A percentile compares a stretch with the other conserved stretches of the same genome.
Conservation (phyloP, 2,888 invertebrate genomes). For the Hymenopus coronatus region DNA sequence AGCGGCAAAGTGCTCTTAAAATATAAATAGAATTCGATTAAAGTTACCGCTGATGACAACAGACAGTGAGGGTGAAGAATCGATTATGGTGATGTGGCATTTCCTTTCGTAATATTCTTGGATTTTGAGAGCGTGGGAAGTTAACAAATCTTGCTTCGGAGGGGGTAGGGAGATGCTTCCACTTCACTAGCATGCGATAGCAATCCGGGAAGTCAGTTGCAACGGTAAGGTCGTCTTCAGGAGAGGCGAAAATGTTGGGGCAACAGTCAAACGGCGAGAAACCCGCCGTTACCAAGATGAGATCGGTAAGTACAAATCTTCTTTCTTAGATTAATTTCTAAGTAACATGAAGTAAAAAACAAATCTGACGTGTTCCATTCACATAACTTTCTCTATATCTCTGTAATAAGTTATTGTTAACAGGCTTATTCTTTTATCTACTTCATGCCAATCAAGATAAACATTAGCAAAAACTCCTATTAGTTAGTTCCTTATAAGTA, state of each 20-base stretch:
- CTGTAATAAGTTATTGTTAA: too few relatives aligned
- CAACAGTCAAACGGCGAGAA: not conserved
- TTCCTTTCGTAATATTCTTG: not conserved
- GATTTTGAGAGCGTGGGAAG: not conserved
- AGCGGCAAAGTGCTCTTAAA: not conserved
- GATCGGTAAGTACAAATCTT: not conserved
- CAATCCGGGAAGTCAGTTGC: not conserved
- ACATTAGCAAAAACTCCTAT: too few relatives aligned
- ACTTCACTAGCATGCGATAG: not conserved
- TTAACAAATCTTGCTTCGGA: not conserved
- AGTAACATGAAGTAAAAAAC: too few relatives aligned
- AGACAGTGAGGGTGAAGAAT: not conserved
- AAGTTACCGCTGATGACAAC: not conserved
- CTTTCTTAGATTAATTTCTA: too few relatives aligned
- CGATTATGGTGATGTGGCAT: not conserved
- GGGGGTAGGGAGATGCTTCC: not conserved
- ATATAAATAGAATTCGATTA: not conserved
- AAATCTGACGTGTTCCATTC: too few relatives aligned
- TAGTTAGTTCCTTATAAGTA: too few relatives aligned
- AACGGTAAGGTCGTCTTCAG: not conserved
- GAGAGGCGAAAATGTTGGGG: not conserved
- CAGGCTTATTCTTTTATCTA: too few relatives aligned
- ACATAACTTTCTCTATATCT: too few relatives aligned
- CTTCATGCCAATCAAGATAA: too few relatives aligned
- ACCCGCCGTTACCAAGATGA: not conserved